A percentile compares a stretch with the other conserved stretches of the same genome.
phyloP scores from a whole-genome alignment of 1,140 invertebrate genomes.

The Drosophila yakuba region DNA sequence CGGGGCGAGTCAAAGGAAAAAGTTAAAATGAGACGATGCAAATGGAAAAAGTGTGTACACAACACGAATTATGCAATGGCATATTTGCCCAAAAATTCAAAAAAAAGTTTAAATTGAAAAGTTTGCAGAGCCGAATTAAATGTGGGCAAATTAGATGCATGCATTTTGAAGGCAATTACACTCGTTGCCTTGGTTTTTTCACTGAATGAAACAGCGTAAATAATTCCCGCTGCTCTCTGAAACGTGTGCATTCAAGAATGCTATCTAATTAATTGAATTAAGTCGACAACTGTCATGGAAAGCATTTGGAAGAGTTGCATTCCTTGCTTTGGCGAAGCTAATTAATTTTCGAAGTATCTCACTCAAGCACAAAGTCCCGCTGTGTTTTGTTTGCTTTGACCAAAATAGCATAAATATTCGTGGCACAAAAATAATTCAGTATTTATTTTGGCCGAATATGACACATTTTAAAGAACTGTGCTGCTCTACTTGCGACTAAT shows the following conservation, averaged over 20 bases:
- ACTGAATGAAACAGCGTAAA: not conserved
- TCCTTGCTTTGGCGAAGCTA: slow-evolving; percentile 5
- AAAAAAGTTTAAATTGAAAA: slow-evolving; percentile 41
- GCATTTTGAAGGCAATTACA: slow-evolving; percentile 1
- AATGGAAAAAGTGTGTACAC: slow-evolving; percentile 30
- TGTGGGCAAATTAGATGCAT: slow-evolving; percentile 5
- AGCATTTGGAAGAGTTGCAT: slow-evolving; percentile 19
- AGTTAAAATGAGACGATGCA: slow-evolving; percentile 16
- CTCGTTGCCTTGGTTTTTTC: not conserved
- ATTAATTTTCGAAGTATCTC: slow-evolving; percentile 28
- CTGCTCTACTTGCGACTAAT: slow-evolving; percentile 64
- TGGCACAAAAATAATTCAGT: slow-evolving; percentile 21
- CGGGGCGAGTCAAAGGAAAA: slow-evolving; percentile 18
- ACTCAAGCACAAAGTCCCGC: slow-evolving; percentile 4
- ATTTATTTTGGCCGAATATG: slow-evolving; percentile 58
- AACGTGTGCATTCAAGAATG: slow-evolving; percentile 50
- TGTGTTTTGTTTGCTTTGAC: slow-evolving; percentile 16
- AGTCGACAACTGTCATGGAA: slow-evolving; percentile 44
- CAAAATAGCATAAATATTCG: slow-evolving; percentile 32
- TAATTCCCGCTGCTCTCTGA: slow-evolving; percentile 2
- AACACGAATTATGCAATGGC: slow-evolving; percentile 11
- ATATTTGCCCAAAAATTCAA: slow-evolving; percentile 18
- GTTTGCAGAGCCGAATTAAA: slow-evolving; percentile 15
- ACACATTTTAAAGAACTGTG: slow-evolving; percentile 41
- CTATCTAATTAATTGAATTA: slow-evolving; percentile 60